These are phyloP conservation scores for Cavia porcellus DNA, from an alignment of 2,113 vertebrate genomes.

Conservation along the genomic window DNA sequence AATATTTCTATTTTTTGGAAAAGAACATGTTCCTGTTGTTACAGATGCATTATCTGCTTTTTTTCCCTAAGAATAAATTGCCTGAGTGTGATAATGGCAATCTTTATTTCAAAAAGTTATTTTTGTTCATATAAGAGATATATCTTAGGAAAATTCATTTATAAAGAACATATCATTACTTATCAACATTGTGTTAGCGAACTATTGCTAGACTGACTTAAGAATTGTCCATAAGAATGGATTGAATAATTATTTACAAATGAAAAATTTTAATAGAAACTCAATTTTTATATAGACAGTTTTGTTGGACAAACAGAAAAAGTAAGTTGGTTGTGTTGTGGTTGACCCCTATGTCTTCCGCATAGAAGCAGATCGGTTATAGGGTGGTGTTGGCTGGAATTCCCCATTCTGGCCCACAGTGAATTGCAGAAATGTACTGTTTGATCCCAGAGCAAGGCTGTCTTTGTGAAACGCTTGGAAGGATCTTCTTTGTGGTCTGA, in stretches of 20 bases:
- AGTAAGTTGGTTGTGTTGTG: neutral
- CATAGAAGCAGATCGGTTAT: fast-evolving
- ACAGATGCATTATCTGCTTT: neutral
- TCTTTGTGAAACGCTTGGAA: neutral
- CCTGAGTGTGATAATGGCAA: neutral
- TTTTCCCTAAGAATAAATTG: neutral
- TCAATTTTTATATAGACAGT: neutral
- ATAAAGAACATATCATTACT: neutral
- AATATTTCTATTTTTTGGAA: neutral
- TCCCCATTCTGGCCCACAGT: neutral
- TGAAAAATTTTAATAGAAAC: neutral
- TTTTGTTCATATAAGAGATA: neutral
- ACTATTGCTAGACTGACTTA: neutral
- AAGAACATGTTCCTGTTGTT: neutral
- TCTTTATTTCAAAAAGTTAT: neutral
- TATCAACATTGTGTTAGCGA: neutral
- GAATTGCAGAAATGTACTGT: neutral
- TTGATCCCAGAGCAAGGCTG: neutral
- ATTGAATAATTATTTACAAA: neutral
- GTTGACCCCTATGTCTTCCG: neutral
- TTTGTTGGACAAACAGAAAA: neutral
- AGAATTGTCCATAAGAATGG: neutral
- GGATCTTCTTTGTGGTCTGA: neutral
- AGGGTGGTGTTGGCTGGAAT: too few relatives aligned
- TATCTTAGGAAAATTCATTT: neutral